Evolutionary conservation across 2,797 vertebrate species (phyloP).

Genomic region (Setipinna tenuifilis): DNA sequence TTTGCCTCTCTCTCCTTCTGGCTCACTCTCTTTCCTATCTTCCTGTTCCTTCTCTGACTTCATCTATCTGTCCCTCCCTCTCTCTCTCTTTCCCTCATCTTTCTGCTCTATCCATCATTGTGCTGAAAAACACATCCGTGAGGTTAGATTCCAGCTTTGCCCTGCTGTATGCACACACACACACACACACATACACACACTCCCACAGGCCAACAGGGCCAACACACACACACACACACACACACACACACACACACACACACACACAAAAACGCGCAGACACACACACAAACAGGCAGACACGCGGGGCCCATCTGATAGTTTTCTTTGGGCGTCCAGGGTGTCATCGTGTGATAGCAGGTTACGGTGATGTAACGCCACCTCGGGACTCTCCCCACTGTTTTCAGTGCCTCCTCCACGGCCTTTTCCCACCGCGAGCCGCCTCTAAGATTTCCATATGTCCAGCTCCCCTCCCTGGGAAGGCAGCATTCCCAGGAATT

Average conservation of each 20-base stretch:
- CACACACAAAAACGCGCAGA: background rate
- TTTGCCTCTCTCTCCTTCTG: too few species aligned
- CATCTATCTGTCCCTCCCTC: too few species aligned
- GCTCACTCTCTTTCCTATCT: too few species aligned
- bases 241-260: constrained; percentile 16
- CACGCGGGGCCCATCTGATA: background rate
- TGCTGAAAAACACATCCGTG: background rate
- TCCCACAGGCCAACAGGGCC: too few species aligned
- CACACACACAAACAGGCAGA: background rate
- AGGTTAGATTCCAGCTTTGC: too few species aligned
- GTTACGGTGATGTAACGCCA: background rate
- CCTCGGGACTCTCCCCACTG: background rate
- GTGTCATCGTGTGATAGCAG: background rate
- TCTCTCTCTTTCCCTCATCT: too few species aligned
- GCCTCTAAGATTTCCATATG: constrained; percentile 4
- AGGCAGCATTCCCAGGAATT: background rate
- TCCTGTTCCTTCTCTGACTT: too few species aligned
- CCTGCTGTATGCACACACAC: too few species aligned
- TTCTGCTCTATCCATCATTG: too few species aligned
- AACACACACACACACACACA: background rate
- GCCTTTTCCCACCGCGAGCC: background rate
- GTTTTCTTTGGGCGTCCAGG: background rate
- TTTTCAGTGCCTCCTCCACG: background rate
- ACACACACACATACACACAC: too few species aligned
- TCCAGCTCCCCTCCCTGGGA: background rate